Conservation (phyloP, 2,113 vertebrate species). For the Elachura formosa region DNA sequence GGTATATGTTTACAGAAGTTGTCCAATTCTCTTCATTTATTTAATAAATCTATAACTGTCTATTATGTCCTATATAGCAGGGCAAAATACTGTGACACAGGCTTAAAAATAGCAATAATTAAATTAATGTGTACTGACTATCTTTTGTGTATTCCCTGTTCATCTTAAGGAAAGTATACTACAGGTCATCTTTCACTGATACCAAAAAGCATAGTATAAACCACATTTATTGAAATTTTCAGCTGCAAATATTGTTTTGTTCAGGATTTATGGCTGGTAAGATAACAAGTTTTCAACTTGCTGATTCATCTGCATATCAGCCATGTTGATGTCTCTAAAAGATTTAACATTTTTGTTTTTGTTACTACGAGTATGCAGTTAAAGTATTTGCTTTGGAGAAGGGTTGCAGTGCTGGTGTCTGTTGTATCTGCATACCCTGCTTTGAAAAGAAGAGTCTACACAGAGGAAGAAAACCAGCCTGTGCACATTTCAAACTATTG, state of each 20-base stretch:
- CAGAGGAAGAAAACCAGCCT: background rate
- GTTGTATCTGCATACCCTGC: background rate
- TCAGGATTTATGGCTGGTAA: background rate
- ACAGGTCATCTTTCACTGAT: background rate
- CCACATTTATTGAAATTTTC: background rate
- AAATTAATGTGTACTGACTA: background rate
- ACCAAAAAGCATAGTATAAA: background rate
- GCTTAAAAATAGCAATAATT: conserved; percentile 8
- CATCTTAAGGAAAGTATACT: background rate
- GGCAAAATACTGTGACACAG: background rate
- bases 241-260: background rate
- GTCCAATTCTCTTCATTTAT: background rate
- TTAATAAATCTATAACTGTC: background rate
- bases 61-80: background rate
- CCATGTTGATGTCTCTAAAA: background rate
- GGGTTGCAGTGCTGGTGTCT: background rate
- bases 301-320: background rate
- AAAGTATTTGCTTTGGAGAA: background rate
- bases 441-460: background rate
- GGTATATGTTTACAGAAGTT: conserved; percentile 48
- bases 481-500: background rate
- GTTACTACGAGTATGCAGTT: background rate
- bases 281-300: background rate
- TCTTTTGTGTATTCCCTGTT: background rate
- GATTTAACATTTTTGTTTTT: background rate